Evolutionary conservation across 2,113 vertebrate genomes (phyloP).

Genomic region (Meles meles): DNA sequence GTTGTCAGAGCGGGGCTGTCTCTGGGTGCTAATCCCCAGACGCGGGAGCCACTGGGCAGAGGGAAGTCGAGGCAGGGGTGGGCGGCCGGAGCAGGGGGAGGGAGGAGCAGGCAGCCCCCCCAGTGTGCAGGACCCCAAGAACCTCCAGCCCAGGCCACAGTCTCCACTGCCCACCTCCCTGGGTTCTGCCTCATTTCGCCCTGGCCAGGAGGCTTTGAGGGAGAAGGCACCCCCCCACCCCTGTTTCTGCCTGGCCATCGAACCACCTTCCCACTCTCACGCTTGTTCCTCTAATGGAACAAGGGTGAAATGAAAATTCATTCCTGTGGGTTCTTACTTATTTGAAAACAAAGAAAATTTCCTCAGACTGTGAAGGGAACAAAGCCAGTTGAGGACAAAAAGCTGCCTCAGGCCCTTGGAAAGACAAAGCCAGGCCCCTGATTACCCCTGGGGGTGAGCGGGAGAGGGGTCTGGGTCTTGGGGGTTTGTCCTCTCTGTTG

Average conservation of each 20-base stretch:
- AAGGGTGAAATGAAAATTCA: not conserved
- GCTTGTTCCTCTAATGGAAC: not conserved
- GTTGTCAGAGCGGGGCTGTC: not conserved
- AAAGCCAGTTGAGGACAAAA: not conserved
- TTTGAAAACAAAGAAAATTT: not conserved
- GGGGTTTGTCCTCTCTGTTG: not conserved
- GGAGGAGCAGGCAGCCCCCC: too few relatives aligned
- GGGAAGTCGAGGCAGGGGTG: rapidly evolving
- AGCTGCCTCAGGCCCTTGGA: rapidly evolving
- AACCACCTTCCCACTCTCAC: rapidly evolving
- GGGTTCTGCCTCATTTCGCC: not conserved
- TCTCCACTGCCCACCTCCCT: rapidly evolving
- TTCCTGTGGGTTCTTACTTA: not conserved
- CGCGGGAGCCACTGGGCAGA: not conserved
- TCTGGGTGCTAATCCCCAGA: not conserved
- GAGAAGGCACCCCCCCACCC: rapidly evolving
- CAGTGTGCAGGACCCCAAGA: rapidly evolving
- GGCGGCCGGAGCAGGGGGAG: not conserved
- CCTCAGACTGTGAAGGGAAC: not conserved
- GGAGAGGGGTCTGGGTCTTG: not conserved
- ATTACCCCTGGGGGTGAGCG: not conserved
- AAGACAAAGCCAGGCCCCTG: not conserved
- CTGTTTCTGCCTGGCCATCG: rapidly evolving
- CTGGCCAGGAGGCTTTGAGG: rapidly evolving
- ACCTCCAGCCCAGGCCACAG: not conserved